Evolutionary conservation across 2,888 invertebrate species (phyloP).

Genomic region (Lithophane semibrunnea): DNA sequence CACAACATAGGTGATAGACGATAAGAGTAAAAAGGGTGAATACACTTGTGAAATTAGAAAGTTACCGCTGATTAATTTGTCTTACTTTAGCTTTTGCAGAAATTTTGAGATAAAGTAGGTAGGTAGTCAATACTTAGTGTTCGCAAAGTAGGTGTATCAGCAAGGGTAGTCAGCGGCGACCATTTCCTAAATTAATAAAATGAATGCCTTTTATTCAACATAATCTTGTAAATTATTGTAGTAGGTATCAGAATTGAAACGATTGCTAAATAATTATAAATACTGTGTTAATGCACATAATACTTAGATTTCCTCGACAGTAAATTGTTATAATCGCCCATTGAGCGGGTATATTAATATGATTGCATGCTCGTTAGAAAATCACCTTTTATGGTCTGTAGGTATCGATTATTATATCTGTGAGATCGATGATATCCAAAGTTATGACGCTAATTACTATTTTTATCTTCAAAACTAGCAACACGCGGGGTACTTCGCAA

Average conservation of each 20-base stretch:
- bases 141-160: background rate
- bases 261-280: constrained; percentile 34
- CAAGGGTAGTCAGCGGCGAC: background rate
- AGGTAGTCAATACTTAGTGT: background rate
- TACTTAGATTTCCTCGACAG: constrained; percentile 32
- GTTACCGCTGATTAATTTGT: background rate
- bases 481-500: background rate
- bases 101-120: background rate
- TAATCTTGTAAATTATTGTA: constrained; percentile 35
- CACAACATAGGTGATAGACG: background rate
- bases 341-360: constrained; percentile 35
- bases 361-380: constrained; percentile 41
- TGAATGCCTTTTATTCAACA: constrained; percentile 17
- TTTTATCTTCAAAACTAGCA: background rate
- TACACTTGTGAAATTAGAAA: background rate
- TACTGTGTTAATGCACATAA: constrained; percentile 22
- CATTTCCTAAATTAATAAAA: constrained; percentile 8
- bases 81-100: background rate
- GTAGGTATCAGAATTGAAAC: constrained; percentile 23
- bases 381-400: constrained; percentile 22
- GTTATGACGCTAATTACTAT: background rate
- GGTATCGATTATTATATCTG: constrained; percentile 13
- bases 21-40: background rate
- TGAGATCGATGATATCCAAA: constrained; percentile 1
- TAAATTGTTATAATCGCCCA: constrained; percentile 50